A percentile compares a stretch with the other conserved stretches of the same genome.
Evolutionary conservation across 2,888 invertebrate species (phyloP).

Genomic region (Spisula subtruncata): DNA sequence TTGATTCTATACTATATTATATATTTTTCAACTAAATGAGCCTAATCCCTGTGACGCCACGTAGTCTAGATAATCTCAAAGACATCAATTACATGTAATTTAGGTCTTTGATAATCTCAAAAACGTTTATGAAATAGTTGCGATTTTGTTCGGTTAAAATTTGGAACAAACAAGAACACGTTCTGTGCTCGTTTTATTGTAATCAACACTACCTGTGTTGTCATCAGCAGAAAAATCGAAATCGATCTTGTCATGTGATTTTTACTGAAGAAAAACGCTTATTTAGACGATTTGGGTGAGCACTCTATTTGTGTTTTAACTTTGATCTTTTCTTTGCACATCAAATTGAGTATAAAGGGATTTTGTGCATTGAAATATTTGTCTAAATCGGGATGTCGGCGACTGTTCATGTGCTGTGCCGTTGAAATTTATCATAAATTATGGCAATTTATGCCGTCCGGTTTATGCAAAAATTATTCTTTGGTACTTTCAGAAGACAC

Average conservation of each 20-base stretch:
- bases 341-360: not conserved
- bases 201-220: conserved; percentile 36
- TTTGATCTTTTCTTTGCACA: not conserved
- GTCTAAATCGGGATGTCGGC: not conserved
- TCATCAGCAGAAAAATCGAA: conserved; percentile 30
- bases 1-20: no score
- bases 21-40: no score
- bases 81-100: no score
- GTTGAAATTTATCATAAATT: conserved; percentile 37
- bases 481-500: no score
- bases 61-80: no score
- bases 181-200: not conserved
- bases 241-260: conserved; percentile 45
- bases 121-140: not conserved
- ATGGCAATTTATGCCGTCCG: not conserved
- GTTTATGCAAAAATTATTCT: no score
- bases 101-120: no score
- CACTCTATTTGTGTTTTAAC: not conserved
- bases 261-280: not conserved
- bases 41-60: no score
- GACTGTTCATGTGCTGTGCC: not conserved
- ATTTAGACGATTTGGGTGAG: not conserved
- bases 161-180: conserved; percentile 22
- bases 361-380: not conserved
- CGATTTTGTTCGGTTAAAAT: not conserved